These are phyloP conservation scores for Parochlus steinenii DNA, from an alignment of 2,888 invertebrate species.

Conservation along the genomic window DNA sequence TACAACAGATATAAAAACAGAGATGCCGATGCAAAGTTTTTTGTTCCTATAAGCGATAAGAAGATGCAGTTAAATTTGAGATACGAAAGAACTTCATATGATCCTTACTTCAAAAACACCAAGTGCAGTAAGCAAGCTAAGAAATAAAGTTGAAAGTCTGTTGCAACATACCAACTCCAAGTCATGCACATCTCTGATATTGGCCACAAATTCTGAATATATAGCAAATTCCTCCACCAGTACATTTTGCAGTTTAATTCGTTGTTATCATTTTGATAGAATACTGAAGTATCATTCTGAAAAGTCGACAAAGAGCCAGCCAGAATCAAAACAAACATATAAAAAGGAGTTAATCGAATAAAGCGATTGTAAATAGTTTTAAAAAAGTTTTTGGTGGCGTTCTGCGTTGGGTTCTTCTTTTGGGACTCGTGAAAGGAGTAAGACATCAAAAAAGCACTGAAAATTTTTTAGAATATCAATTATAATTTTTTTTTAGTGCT, in stretches of 20 bases:
- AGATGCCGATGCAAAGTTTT: no score
- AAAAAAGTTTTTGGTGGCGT: conserved; percentile 10
- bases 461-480: not conserved
- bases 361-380: conserved; percentile 24
- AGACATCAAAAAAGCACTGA: conserved; percentile 15
- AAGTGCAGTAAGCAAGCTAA: no score
- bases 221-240: conserved; percentile 37
- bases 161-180: no score
- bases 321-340: conserved; percentile 22
- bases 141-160: no score
- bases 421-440: conserved; percentile 16
- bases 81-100: no score
- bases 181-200: conserved; percentile 16
- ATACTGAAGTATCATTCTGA: conserved; percentile 25
- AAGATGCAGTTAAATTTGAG: no score
- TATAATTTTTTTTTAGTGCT: not conserved
- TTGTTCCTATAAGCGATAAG: no score
- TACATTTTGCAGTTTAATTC: conserved; percentile 30
- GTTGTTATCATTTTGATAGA: conserved; percentile 25
- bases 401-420: conserved; percentile 14
- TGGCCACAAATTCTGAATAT: conserved; percentile 20
- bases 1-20: no score
- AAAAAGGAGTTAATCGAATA: conserved; percentile 23
- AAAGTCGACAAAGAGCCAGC: conserved; percentile 26
- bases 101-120: no score